Evolutionary conservation across 2,888 invertebrate species (phyloP).

Genomic region (Sipha maydis): DNA sequence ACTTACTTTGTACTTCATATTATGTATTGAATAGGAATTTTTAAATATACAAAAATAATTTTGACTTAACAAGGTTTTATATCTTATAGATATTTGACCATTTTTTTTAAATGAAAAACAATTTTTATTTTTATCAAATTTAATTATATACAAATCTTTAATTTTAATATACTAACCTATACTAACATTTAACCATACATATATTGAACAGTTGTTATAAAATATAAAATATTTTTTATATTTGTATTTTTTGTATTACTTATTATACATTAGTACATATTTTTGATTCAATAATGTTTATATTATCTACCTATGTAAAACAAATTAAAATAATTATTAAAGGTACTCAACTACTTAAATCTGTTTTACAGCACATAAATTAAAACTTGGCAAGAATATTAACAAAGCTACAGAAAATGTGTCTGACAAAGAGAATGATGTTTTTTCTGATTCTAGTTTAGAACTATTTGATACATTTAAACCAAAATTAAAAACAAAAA

Average conservation of each 20-base stretch:
- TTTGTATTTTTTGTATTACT: no score
- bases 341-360: neutral
- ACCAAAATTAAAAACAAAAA: conserved; percentile 33
- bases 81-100: no score
- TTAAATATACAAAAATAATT: no score
- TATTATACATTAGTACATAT: no score
- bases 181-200: neutral
- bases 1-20: no score
- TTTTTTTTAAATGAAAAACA: neutral
- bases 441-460: conserved; percentile 54
- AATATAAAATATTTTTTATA: neutral
- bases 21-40: no score
- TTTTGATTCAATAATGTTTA: no score
- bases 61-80: no score
- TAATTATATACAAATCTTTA: no score
- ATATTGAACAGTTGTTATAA: no score
- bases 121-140: neutral
- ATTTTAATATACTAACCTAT: neutral
- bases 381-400: neutral
- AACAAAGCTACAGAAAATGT: neutral
- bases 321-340: neutral
- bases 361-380: neutral
- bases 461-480: conserved; percentile 30
- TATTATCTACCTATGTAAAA: no score
- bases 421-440: conserved; percentile 9